Percentiles rank a stretch among this genome's conserved stretches.
Evolutionary conservation across 2,888 invertebrate species (phyloP).

Genomic region (Ernsta delagoae): DNA sequence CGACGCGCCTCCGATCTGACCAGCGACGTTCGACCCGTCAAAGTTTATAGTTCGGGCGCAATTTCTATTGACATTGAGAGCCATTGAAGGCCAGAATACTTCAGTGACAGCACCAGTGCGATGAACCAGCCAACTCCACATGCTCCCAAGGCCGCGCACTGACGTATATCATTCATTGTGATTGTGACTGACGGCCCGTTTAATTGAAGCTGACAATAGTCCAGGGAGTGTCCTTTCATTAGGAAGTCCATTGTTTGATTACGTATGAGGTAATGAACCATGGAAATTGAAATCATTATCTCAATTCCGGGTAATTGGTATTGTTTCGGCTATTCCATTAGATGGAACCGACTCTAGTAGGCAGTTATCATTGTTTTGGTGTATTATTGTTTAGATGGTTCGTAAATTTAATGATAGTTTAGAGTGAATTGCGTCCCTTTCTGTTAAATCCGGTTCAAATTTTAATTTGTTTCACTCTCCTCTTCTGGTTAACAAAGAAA

Average conservation of each 20-base stretch:
- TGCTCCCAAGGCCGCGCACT: conserved; percentile 51
- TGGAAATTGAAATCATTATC: conserved; percentile 49
- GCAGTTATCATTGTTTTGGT: conserved; percentile 16
- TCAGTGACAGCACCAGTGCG: conserved; percentile 42
- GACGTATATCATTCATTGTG: conserved; percentile 53
- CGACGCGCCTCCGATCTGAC: too few species aligned
- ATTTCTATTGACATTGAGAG: conserved; percentile 20
- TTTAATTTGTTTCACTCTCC: neutral
- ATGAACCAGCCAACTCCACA: conserved; percentile 58
- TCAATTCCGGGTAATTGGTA: conserved; percentile 41
- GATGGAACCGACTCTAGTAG: conserved; percentile 4
- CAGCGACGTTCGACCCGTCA: conserved; percentile 1
- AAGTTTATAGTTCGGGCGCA: conserved; percentile 6
- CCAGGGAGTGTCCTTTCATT: conserved; percentile 41
- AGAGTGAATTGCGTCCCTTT: neutral
- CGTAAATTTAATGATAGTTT: conserved; percentile 9
- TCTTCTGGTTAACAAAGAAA: neutral
- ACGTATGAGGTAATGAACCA: conserved; percentile 48
- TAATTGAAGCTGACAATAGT: conserved; percentile 47
- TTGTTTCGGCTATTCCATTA: conserved; percentile 40
- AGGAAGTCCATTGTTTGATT: conserved; percentile 43
- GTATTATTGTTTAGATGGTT: conserved; percentile 19
- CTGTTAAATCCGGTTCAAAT: neutral
- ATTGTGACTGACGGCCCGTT: conserved; percentile 51
- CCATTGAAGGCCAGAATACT: conserved; percentile 35